Conservation (phyloP, 2,113 vertebrate genomes). For the Zonotrichia leucophrys region DNA sequence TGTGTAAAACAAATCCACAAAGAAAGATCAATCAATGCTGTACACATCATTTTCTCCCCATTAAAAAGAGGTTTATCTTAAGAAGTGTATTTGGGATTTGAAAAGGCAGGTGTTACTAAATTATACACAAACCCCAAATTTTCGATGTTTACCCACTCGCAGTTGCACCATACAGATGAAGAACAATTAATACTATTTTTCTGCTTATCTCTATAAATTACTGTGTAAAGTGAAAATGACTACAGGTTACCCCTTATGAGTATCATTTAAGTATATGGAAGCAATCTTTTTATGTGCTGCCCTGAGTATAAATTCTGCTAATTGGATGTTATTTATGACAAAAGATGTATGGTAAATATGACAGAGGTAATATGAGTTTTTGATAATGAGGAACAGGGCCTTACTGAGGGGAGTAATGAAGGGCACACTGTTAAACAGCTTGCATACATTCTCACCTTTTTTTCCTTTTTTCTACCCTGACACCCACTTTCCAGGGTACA, state of each 20-base stretch:
- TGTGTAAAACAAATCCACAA: constrained; percentile 90
- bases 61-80: constrained; percentile 83
- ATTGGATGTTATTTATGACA: constrained; percentile 87
- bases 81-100: constrained; percentile 80
- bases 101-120: constrained; percentile 81
- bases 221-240: constrained; percentile 60
- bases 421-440: constrained; percentile 82
- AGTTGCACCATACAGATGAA: constrained; percentile 51
- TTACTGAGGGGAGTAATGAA: constrained; percentile 76
- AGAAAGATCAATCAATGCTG: constrained; percentile 89
- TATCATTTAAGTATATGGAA: constrained; percentile 72
- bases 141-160: constrained; percentile 62
- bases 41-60: constrained; percentile 83
- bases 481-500: constrained; percentile 87
- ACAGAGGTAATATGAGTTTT: constrained; percentile 82
- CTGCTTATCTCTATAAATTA: constrained; percentile 64
- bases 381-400: constrained; percentile 79
- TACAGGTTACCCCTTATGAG: constrained; percentile 67
- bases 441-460: constrained; percentile 84
- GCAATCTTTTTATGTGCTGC: constrained; percentile 76
- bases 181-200: constrained; percentile 69
- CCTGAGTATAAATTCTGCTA: constrained; percentile 80
- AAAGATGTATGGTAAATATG: constrained; percentile 86
- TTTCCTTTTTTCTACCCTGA: constrained; percentile 79
- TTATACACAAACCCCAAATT: constrained; percentile 69